phyloP scores from a whole-genome alignment of 2,797 vertebrate species.

The Anomalospiza imberbis region DNA sequence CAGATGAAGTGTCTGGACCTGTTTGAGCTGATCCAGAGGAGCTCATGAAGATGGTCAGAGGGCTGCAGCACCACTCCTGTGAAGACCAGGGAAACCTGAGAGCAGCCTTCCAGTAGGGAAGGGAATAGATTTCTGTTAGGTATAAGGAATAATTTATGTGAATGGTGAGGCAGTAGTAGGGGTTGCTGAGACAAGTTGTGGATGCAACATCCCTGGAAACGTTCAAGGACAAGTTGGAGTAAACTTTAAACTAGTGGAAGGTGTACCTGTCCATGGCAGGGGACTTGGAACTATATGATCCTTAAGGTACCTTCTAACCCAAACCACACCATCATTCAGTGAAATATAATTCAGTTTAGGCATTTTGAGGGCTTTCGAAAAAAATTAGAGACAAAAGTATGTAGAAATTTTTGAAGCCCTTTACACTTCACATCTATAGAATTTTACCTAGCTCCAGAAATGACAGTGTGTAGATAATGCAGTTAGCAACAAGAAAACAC shows the following conservation, averaged over 20 bases:
- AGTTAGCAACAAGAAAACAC: neutral
- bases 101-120: neutral
- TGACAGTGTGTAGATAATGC: neutral
- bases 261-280: neutral
- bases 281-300: fast-evolving
- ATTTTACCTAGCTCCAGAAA: neutral
- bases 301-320: neutral
- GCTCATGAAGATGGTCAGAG: neutral
- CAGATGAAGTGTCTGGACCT: neutral
- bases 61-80: neutral
- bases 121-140: neutral
- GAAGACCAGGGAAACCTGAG: neutral
- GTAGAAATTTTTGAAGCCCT: neutral
- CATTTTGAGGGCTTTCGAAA: neutral
- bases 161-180: neutral
- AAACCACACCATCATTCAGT: neutral
- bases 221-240: neutral
- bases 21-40: neutral
- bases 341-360: neutral
- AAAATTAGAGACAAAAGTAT: neutral
- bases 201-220: neutral
- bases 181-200: neutral
- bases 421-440: neutral
- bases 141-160: neutral
- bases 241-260: neutral